phyloP scores from a whole-genome alignment of 2,797 vertebrate species.

The Crenichthys baileyi region DNA sequence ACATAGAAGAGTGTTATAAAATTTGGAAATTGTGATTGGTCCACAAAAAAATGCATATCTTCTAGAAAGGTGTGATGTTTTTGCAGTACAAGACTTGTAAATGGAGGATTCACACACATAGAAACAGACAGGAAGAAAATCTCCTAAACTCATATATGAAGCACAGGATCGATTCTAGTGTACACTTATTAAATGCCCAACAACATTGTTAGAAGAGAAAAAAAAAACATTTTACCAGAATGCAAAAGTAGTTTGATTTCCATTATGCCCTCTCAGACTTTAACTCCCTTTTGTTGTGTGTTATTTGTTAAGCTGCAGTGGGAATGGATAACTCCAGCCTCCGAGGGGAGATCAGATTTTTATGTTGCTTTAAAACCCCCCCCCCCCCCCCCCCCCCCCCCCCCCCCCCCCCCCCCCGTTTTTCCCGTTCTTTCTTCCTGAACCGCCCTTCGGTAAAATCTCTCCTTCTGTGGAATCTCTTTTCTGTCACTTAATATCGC shows the following conservation, averaged over 20 bases:
- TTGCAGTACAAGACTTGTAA: background rate
- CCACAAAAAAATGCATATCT: background rate
- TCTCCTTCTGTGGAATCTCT: constrained; percentile 61
- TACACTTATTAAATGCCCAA: constrained; percentile 37
- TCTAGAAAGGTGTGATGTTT: background rate
- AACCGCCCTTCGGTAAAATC: constrained; percentile 68
- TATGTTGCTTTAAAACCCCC: constrained; percentile 51
- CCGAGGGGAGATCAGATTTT: constrained; percentile 64
- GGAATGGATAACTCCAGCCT: constrained; percentile 54
- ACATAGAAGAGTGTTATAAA: background rate
- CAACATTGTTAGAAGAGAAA: background rate
- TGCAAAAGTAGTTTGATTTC: constrained; percentile 36
- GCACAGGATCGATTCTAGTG: constrained; percentile 20
- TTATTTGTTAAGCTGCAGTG: constrained; percentile 61
- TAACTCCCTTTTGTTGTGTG: constrained; percentile 47
- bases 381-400: constrained; percentile 36
- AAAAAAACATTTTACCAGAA: constrained; percentile 20
- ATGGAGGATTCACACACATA: constrained; percentile 27
- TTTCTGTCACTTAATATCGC: constrained; percentile 71
- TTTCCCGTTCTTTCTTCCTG: constrained; percentile 31
- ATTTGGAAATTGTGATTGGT: background rate
- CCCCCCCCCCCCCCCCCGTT: constrained; percentile 37
- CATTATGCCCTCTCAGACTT: constrained; percentile 18
- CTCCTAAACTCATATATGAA: background rate
- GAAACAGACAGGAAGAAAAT: constrained; percentile 14